Conservation (phyloP, 2,888 invertebrate genomes). For the Megaustenia siamemsis region DNA sequence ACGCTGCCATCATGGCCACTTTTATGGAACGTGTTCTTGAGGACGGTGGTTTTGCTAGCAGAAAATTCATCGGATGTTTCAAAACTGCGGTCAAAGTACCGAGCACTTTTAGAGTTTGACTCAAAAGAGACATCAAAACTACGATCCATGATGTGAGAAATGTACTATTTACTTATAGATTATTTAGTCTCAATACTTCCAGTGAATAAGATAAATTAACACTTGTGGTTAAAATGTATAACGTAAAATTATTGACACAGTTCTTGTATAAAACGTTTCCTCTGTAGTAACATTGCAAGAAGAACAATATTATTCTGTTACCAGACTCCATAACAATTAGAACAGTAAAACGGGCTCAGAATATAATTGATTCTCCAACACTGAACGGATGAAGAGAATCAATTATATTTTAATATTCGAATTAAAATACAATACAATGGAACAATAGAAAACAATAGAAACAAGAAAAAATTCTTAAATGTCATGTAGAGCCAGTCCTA, state of each 20-base stretch:
- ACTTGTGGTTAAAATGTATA: neutral
- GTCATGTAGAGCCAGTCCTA: too few relatives aligned
- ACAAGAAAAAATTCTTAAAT: too few relatives aligned
- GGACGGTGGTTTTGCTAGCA: neutral
- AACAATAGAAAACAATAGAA: too few relatives aligned
- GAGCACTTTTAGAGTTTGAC: neutral
- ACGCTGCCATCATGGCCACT: neutral
- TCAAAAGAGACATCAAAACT: neutral
- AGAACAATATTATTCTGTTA: too few relatives aligned
- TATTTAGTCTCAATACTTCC: neutral
- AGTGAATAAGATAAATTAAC: neutral
- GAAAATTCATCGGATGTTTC: neutral
- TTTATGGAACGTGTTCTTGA: neutral
- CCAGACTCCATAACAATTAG: too few relatives aligned
- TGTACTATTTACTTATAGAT: neutral
- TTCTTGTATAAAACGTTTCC: too few relatives aligned
- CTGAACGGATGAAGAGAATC: too few relatives aligned
- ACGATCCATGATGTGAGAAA: neutral
- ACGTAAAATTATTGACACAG: neutral
- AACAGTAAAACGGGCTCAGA: too few relatives aligned
- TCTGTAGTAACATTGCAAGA: too few relatives aligned
- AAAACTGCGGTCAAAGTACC: conserved; percentile 31
- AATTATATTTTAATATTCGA: too few relatives aligned
- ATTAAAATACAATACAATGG: too few relatives aligned
- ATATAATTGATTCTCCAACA: too few relatives aligned